phyloP scores from a whole-genome alignment of 1,140 invertebrate species.

The Drosophila baimaii region DNA sequence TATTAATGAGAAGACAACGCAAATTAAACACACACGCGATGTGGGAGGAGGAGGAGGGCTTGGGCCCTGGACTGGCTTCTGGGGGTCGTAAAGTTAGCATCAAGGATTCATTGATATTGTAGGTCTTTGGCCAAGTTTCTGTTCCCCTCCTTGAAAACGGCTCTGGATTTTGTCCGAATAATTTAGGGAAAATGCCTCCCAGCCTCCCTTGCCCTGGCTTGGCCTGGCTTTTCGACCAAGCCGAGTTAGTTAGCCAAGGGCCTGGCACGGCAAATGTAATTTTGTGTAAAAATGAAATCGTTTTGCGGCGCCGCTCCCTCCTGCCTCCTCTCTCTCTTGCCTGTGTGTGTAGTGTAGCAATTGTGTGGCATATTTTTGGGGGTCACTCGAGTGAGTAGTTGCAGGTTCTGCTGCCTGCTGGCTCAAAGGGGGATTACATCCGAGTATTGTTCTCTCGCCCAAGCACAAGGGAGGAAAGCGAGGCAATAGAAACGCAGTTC shows the following conservation, averaged over 20 bases:
- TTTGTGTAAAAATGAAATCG: slow-evolving; percentile 77
- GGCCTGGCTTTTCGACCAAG: slow-evolving; percentile 47
- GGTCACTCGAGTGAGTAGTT: slow-evolving; percentile 63
- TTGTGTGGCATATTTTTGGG: slow-evolving; percentile 71
- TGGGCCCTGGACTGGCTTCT: slow-evolving; percentile 4
- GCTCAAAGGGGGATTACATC: slow-evolving; percentile 13
- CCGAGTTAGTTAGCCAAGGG: slow-evolving; percentile 52
- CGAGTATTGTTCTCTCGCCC: slow-evolving; percentile 33
- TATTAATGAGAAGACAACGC: slow-evolving; percentile 77
- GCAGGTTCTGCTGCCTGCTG: slow-evolving; percentile 1
- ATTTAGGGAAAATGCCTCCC: slow-evolving; percentile 68
- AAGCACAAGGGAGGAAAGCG: slow-evolving; percentile 1
- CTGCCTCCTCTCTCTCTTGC: slow-evolving; percentile 10
- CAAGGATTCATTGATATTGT: slow-evolving; percentile 50
- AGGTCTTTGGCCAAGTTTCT: slow-evolving; percentile 26
- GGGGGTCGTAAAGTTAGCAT: slow-evolving; percentile 37
- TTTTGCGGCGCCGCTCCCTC: slow-evolving; percentile 40
- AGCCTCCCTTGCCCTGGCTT: not conserved
- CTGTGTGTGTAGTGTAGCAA: slow-evolving; percentile 61
- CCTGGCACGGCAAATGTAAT: slow-evolving; percentile 60
- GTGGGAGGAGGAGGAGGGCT: slow-evolving; percentile 1
- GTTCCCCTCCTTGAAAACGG: not conserved
- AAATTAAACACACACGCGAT: slow-evolving; percentile 70
- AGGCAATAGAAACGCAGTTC: slow-evolving; percentile 24
- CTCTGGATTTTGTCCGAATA: slow-evolving; percentile 40